Base-by-base conservation (phyloP, 1,140 invertebrate species). In the Centruroides sculpturatus region DNA sequence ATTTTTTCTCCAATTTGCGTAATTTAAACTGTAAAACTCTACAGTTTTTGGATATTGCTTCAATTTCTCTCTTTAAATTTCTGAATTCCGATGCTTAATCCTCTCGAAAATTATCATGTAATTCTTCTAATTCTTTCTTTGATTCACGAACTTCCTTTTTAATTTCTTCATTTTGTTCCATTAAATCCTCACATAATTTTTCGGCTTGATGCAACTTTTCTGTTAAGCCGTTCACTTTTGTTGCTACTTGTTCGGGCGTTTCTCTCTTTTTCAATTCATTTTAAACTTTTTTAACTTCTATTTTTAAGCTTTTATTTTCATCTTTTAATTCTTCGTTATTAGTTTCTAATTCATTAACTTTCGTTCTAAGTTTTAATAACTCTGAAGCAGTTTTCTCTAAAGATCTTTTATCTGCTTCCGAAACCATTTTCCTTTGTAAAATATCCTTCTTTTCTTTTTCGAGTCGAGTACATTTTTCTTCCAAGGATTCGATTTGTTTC, bases 181-280 rank as follows among this genome's bases (percentile, higher is more conserved):
- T 90, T 3, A 98, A 76, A 65, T 91, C 88, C 72, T 95, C 89
- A 69, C 89, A 89, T 3, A 94, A 77, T 55, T 84, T 85, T 76
- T 97, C 92, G 2, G 89, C 85, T 13, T 87, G 85, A 59, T 85
- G 74, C 13, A 92, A 72, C 74, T 94, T 69, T n/a, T 57, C 47
- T 52, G 82, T 76, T 13, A 92, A 57, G 46, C 75, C 77, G 8
- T 59, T 61, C 5, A 66, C 35, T 12, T 48, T 92, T 73, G 97
- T 92, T 72, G 98, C 92, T 83, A 98, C 87, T 76, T 99, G 93
- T 98, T 93, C 75, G 98, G 93, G 78, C 98, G 94, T 60, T 92
- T 87, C 70, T 94, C 89, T 69, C 13, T 66, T 66, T 65, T 83
- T 80, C 9, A 85, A 62, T 69, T 86, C 84, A 60, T 77, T 73